A percentile compares a stretch with the other conserved stretches of the same genome.
Evolutionary conservation across 1,140 invertebrate genomes (phyloP).

Genomic region (Drusus annulatus): DNA sequence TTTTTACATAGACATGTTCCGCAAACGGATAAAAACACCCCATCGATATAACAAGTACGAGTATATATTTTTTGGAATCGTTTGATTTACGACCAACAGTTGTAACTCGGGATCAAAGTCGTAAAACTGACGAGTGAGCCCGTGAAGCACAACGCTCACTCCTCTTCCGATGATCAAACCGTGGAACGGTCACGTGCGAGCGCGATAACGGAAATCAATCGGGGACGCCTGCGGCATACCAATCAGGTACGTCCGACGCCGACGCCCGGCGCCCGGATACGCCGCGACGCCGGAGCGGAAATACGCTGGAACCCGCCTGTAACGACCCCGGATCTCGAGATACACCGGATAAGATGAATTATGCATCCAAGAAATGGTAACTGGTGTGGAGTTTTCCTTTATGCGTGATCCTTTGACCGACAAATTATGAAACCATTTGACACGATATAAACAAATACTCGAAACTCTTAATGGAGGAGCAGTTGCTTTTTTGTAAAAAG

Average conservation of each 20-base stretch:
- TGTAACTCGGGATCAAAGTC: constrained; percentile 35
- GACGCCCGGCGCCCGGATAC: constrained; percentile 2
- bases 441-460: too few relatives aligned
- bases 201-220: constrained; percentile 59
- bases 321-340: constrained; percentile 5
- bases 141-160: constrained; percentile 19
- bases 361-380: background rate
- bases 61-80: constrained; percentile 9
- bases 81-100: constrained; percentile 38
- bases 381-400: background rate
- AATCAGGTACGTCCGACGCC: background rate
- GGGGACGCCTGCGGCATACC: constrained; percentile 48
- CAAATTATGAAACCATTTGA: too few relatives aligned
- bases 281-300: background rate
- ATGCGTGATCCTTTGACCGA: too few relatives aligned
- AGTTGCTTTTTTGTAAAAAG: too few relatives aligned
- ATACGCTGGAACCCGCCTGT: constrained; percentile 6
- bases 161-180: constrained; percentile 26
- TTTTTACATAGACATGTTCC: constrained; percentile 2
- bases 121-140: constrained; percentile 37
- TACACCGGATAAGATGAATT: constrained; percentile 2
- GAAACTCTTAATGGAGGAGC: too few relatives aligned
- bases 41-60: constrained; percentile 32
- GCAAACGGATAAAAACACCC: constrained; percentile 11
- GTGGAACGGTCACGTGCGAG: constrained; percentile 54